These are phyloP conservation scores for Smithornis capensis DNA, from an alignment of 2,113 vertebrate species.

Conservation along the genomic window DNA sequence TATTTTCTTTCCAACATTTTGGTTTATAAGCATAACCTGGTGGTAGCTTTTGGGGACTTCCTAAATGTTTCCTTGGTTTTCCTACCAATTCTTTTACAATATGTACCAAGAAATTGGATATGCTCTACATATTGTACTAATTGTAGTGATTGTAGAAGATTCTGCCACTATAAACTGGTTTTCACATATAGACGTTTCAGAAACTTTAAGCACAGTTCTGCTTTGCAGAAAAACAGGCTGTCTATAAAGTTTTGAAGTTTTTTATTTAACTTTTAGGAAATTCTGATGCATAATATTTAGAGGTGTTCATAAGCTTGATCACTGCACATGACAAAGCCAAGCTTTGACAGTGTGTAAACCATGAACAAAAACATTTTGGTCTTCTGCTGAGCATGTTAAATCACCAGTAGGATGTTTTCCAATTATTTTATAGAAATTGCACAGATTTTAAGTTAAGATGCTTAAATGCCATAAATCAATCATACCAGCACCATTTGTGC, in stretches of 20 bases:
- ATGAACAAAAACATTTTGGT: neutral
- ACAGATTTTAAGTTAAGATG: conserved; percentile 30
- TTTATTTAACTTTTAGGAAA: conserved; percentile 6
- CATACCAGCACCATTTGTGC: conserved; percentile 25
- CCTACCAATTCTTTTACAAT: conserved; percentile 16
- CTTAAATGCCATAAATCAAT: conserved; percentile 34
- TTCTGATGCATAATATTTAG: neutral
- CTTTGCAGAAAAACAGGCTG: conserved; percentile 3
- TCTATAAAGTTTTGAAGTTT: neutral
- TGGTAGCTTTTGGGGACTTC: conserved; percentile 39
- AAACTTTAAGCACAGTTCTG: neutral
- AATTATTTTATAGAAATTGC: conserved; percentile 10
- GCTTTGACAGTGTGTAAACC: conserved; percentile 7
- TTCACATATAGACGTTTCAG: neutral
- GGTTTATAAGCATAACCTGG: conserved; percentile 35
- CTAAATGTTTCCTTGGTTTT: conserved; percentile 24
- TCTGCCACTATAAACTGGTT: conserved; percentile 1
- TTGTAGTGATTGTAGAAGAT: neutral
- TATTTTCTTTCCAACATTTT: neutral
- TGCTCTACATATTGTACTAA: conserved; percentile 20
- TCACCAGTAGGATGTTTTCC: conserved; percentile 26
- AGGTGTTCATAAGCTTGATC: neutral
- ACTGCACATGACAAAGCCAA: neutral
- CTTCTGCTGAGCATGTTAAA: conserved; percentile 32
- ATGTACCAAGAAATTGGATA: conserved; percentile 43